These are phyloP conservation scores for Tenthredo amoena DNA, from an alignment of 2,888 invertebrate species.

Conservation along the genomic window DNA sequence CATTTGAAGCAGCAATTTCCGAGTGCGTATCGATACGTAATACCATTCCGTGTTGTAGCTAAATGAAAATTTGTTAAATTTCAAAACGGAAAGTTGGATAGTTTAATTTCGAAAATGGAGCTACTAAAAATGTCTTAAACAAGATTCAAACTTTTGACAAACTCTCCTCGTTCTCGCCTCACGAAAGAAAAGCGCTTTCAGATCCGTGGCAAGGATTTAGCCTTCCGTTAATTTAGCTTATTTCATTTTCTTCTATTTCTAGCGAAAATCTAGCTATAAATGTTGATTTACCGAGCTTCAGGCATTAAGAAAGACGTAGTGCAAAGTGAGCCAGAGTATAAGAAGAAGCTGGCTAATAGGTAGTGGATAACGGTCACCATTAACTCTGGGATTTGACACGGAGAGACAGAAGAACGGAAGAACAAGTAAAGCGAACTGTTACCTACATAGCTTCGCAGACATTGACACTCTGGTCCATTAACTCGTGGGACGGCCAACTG, in stretches of 20 bases:
- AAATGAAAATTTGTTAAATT: background rate
- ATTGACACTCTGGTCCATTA: slow-evolving; percentile 56
- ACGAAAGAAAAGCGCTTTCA: background rate
- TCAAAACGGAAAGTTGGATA: background rate
- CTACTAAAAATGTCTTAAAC: background rate
- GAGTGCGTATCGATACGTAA: background rate
- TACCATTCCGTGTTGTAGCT: slow-evolving; percentile 21
- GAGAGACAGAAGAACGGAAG: slow-evolving; percentile 55
- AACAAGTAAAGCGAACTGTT: background rate
- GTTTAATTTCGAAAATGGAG: background rate
- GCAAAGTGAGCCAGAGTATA: slow-evolving; percentile 16
- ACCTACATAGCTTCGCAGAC: slow-evolving; percentile 56
- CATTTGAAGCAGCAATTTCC: slow-evolving; percentile 25
- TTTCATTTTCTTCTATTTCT: background rate
- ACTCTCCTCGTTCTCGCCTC: background rate
- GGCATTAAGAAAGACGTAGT: slow-evolving; percentile 36
- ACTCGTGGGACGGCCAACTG: slow-evolving; percentile 58
- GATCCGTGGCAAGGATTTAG: background rate
- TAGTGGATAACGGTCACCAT: slow-evolving; percentile 33
- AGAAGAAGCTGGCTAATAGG: slow-evolving; percentile 23
- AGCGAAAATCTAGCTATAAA: slow-evolving; percentile 6
- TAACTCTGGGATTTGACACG: slow-evolving; percentile 46
- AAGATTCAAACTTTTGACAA: background rate
- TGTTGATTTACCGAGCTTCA: slow-evolving; percentile 36
- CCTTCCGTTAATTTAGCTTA: background rate